Evolutionary conservation across 2,113 vertebrate species (phyloP).

Genomic region (Murina feae): DNA sequence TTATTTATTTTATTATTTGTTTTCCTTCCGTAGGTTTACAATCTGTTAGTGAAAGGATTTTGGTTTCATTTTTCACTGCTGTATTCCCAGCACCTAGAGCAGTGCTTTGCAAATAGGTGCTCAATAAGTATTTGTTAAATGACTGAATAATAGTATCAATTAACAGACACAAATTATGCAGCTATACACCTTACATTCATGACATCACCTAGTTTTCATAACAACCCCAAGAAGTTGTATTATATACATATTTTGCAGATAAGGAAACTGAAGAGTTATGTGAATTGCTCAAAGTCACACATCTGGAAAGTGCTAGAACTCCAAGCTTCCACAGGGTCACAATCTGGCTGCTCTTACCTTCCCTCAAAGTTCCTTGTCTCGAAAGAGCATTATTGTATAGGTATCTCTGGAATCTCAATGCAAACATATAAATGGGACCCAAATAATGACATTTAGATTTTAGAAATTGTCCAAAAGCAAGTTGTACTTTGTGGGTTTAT

Average conservation of each 20-base stretch:
- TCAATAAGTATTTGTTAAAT: slow-evolving; percentile 7
- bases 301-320: neutral
- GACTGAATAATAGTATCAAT: neutral
- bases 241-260: slow-evolving; percentile 12
- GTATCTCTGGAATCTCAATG: neutral
- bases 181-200: neutral
- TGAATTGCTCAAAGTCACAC: neutral
- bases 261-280: neutral
- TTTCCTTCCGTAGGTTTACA: neutral
- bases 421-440: neutral
- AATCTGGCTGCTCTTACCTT: neutral
- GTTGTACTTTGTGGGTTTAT: neutral
- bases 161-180: neutral
- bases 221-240: neutral
- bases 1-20: slow-evolving; percentile 3
- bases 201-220: neutral
- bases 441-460: slow-evolving; percentile 6
- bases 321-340: neutral
- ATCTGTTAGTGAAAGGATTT: neutral
- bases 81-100: neutral
- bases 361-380: neutral
- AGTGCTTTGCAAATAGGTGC: neutral
- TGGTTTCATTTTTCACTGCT: neutral
- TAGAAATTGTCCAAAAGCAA: neutral
- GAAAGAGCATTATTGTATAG: neutral